Evolutionary conservation across 2,797 vertebrate species (phyloP).

Genomic region (Phoxinus dragarum): DNA sequence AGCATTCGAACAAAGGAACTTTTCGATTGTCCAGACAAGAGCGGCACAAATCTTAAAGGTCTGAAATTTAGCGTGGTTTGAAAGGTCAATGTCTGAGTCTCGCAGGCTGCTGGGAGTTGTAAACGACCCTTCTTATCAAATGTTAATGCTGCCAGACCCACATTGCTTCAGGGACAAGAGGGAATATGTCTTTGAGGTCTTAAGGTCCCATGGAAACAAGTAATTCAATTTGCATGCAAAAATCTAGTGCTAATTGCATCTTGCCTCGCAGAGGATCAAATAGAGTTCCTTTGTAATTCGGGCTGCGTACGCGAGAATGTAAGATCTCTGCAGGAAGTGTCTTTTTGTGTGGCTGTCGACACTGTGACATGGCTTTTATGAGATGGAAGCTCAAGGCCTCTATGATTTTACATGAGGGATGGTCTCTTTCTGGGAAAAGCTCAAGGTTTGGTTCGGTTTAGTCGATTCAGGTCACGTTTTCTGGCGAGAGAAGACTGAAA

Average conservation of each 20-base stretch:
- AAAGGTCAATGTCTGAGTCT: conserved; percentile 84
- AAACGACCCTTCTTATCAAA: conserved; percentile 86
- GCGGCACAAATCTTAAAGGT: conserved; percentile 78
- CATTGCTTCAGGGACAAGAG: conserved; percentile 69
- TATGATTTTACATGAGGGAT: conserved; percentile 56
- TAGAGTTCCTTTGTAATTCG: conserved; percentile 59
- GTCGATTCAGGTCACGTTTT: conserved; percentile 48
- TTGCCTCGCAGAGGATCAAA: conserved; percentile 76
- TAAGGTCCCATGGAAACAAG: conserved; percentile 81
- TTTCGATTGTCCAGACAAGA: conserved; percentile 73
- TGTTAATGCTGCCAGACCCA: conserved; percentile 83
- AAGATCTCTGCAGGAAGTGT: conserved; percentile 68
- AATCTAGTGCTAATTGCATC: conserved; percentile 78
- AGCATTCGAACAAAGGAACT: conserved; percentile 72
- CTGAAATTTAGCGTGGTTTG: conserved; percentile 81
- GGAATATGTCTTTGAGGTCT: conserved; percentile 80
- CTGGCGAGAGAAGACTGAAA: conserved; percentile 16
- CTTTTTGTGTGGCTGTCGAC: conserved; percentile 63
- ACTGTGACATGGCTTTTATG: conserved; percentile 55
- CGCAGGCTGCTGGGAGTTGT: conserved; percentile 81
- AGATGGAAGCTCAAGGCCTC: conserved; percentile 61
- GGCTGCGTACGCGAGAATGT: conserved; percentile 22
- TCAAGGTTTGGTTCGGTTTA: conserved; percentile 37
- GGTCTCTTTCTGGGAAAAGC: conserved; percentile 54
- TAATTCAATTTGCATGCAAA: conserved; percentile 81